These are phyloP conservation scores for Takifugu rubripes DNA, from an alignment of 2,797 vertebrate genomes.

Conservation along the genomic window DNA sequence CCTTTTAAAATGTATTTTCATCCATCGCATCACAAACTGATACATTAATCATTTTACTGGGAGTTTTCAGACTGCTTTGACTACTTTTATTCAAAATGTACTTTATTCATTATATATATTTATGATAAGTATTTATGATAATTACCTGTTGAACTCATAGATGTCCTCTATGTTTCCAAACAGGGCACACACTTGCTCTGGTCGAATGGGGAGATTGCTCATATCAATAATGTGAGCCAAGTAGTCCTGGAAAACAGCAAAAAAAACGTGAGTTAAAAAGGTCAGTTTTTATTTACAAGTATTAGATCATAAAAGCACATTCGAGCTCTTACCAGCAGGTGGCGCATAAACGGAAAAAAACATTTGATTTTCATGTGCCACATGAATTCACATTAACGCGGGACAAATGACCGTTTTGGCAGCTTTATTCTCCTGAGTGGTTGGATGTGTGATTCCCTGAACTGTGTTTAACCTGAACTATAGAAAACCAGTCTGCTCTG, in stretches of 20 bases:
- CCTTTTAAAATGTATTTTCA: too few species aligned
- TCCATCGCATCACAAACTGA: too few species aligned
- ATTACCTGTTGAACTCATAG: conserved; percentile 94
- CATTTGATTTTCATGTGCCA: too few species aligned
- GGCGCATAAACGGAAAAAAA: conserved; percentile 27
- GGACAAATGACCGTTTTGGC: too few species aligned
- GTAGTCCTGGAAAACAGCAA: conserved; percentile 81
- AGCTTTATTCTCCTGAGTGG: conserved; percentile 6
- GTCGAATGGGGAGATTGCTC: conserved; percentile 81
- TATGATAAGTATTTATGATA: background rate
- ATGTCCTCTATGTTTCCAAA: conserved; percentile 98
- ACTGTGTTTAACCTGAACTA: conserved; percentile 21
- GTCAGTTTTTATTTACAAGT: background rate
- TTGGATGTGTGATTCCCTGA: conserved; percentile 15
- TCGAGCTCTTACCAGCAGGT: conserved; percentile 48
- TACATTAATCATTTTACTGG: too few species aligned
- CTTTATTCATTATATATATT: too few species aligned
- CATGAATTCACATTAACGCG: too few species aligned
- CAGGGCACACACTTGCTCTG: conserved; percentile 90
- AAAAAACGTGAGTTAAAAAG: conserved; percentile 2
- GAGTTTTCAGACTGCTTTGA: too few species aligned
- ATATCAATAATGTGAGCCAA: conserved; percentile 92
- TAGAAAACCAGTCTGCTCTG: conserved; percentile 27
- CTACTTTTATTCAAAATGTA: too few species aligned
- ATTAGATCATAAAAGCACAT: conserved; percentile 11